Base-by-base conservation (phyloP, 1,140 invertebrate genomes). In the Glomeris maerens region DNA sequence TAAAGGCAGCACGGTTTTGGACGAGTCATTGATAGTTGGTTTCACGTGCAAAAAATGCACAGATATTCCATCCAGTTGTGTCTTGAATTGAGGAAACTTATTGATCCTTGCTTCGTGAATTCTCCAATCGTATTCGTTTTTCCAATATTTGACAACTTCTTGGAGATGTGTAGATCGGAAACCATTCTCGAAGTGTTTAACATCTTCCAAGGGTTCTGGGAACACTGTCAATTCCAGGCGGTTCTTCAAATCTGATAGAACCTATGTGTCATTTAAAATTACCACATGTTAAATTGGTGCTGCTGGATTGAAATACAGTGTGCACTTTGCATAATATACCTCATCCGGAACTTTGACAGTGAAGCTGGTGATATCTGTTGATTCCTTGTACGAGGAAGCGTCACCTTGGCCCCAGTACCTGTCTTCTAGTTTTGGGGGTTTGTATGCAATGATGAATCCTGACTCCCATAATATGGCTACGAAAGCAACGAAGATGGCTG, bases 111-210 rank as follows among this genome's bases (percentile, higher is more conserved):
- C 62, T 59, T 83, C 78, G 38, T 81, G 72, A 55, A 77, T 53
- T 65, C 70, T 59, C 76, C 86, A 91, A 56, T 87, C 68, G 62
- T 86, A 91, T 20, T 77, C 68, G n/a, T 74, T 57, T 2, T 65
- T 60, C 85, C 83, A 83, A 64, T 84, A 80, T 72, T 81, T 67
- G 73, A 84, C 72, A 36, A 79, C 74, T 0, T 79, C 78, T 58
- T 76, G 66, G 26, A 89, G 63, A 59, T 78, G 75, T 23, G 76
- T 67, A 0, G 77, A 67, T 63, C 85, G 84, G 53, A 88, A 79
- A 5, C 86, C 86, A 63, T 87, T 88, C 49, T 78, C 64, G 55
- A 87, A 88, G 38, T 74, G 73, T 93, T 68, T 1, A 2, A 74
- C 66, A 20, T 74, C 78, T 62, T 84, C 77, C 45, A 88, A 57